A percentile compares a stretch with the other conserved stretches of the same genome.
phyloP scores from a whole-genome alignment of 2,797 vertebrate genomes.

The Sarcoramphus papa region DNA sequence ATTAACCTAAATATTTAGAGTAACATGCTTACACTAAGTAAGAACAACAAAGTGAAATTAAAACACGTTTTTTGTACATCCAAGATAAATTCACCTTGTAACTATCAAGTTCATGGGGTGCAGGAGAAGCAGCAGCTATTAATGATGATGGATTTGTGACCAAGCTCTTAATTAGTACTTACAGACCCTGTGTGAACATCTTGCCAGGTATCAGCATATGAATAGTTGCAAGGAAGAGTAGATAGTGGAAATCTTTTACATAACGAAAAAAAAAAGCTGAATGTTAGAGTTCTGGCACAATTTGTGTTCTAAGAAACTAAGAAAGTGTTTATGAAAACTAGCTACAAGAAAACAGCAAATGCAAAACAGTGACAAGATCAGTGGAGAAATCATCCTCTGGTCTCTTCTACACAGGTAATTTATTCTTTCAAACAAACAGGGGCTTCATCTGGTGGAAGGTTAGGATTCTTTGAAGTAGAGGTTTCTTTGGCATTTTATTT shows the following conservation, averaged over 20 bases:
- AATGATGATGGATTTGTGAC: not conserved
- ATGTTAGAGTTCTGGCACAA: not conserved
- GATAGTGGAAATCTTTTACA: not conserved
- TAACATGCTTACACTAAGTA: not conserved
- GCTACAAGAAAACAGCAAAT: not conserved
- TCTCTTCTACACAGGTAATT: not conserved
- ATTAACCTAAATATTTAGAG: not conserved
- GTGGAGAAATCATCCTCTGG: not conserved
- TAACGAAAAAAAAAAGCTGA: not conserved
- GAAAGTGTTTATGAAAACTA: not conserved
- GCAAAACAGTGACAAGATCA: not conserved
- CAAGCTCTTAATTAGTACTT: not conserved
- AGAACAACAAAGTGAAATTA: not conserved
- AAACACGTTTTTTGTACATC: not conserved
- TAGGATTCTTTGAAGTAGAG: not conserved
- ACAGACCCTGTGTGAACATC: not conserved
- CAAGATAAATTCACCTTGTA: not conserved
- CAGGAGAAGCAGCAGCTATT: not conserved
- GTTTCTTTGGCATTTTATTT: not conserved
- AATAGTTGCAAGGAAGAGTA: not conserved
- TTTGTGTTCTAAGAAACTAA: not conserved
- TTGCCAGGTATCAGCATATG: not conserved
- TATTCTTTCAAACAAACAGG: not conserved
- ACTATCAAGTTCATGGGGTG: not conserved
- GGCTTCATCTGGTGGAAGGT: not conserved